Evolutionary conservation across 2,797 vertebrate genomes (phyloP).

Genomic region (Pitangus sulphuratus): DNA sequence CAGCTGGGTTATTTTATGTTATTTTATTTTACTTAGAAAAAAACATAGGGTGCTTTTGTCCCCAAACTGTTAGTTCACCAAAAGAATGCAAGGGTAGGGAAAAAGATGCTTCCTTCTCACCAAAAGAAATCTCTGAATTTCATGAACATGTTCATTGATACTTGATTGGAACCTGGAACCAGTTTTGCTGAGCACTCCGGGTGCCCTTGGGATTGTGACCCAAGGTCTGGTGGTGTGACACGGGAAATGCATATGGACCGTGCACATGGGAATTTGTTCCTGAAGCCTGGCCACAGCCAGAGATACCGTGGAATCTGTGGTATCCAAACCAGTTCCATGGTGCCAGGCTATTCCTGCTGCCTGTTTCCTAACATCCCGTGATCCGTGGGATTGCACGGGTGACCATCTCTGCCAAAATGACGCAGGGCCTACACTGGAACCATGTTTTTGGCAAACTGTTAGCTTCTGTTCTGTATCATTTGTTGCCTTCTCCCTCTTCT

Average conservation of each 20-base stretch:
- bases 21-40: neutral
- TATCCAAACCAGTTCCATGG: neutral
- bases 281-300: neutral
- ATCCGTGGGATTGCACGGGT: rapidly evolving
- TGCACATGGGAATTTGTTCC: neutral
- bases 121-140: rapidly evolving
- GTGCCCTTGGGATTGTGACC: neutral
- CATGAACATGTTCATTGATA: rapidly evolving
- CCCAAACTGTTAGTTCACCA: neutral
- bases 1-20: neutral
- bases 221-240: neutral
- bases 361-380: neutral
- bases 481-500: neutral
- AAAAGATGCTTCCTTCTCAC: neutral
- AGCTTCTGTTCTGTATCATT: neutral
- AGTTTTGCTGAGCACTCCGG: rapidly evolving
- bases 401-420: neutral
- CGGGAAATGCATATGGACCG: neutral
- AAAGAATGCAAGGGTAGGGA: neutral
- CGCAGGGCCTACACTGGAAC: rapidly evolving
- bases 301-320: neutral
- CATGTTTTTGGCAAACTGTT: rapidly evolving
- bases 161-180: neutral
- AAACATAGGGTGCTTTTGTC: neutral
- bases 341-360: neutral